phyloP scores from a whole-genome alignment of 2,113 vertebrate genomes.

The Nannobrachium achirus region DNA sequence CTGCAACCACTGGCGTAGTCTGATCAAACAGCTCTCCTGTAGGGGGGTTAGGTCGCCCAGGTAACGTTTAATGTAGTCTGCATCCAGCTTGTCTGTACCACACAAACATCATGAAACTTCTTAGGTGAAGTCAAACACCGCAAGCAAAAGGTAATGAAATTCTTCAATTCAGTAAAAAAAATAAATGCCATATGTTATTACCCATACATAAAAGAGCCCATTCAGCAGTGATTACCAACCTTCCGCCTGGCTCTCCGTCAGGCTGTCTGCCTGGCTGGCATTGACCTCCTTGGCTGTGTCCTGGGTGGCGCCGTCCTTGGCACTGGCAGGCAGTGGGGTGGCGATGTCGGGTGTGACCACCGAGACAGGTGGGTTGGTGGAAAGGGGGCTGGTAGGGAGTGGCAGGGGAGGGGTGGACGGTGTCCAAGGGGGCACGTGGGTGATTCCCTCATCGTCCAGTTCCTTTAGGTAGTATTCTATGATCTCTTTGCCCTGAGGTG shows the following conservation, averaged over 20 bases:
- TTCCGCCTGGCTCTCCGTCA: conserved; percentile 78
- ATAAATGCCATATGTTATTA: not conserved
- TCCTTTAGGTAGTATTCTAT: conserved; percentile 95
- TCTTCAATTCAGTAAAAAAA: not conserved
- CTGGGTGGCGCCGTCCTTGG: conserved; percentile 70
- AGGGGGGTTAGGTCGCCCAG: conserved; percentile 93
- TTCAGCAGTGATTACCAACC: conserved; percentile 64
- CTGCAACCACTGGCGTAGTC: conserved; percentile 94
- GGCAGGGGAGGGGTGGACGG: conserved; percentile 56
- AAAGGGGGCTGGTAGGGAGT: conserved; percentile 63
- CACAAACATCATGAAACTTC: conserved; percentile 20
- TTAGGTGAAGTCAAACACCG: not conserved
- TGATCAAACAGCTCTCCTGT: conserved; percentile 96
- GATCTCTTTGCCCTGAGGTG: conserved; percentile 92
- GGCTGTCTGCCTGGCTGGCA: conserved; percentile 68
- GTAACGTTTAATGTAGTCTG: conserved; percentile 96
- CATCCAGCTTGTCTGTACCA: conserved; percentile 89
- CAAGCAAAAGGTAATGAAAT: not conserved
- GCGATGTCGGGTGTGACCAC: conserved; percentile 40
- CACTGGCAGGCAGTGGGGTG: conserved; percentile 44
- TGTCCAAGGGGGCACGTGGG: conserved; percentile 87
- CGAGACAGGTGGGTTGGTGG: conserved; percentile 60
- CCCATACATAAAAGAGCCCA: not conserved
- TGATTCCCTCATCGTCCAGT: conserved; percentile 89
- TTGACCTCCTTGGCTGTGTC: conserved; percentile 71